Evolutionary conservation across 2,113 vertebrate species (phyloP).

Genomic region (Cephalopholis sonnerati): DNA sequence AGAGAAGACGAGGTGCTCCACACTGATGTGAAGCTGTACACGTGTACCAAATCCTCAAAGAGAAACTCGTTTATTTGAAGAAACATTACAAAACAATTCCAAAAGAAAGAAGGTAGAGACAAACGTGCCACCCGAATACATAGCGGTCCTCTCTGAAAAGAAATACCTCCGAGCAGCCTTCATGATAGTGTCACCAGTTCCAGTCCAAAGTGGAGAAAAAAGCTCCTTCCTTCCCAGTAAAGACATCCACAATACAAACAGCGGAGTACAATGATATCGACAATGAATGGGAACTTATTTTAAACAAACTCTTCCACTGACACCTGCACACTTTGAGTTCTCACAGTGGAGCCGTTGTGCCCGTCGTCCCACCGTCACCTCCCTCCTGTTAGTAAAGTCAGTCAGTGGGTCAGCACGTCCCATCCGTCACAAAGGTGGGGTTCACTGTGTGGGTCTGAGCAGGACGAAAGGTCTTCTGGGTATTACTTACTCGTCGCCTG

Average conservation of each 20-base stretch:
- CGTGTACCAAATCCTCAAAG: background rate
- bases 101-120: conserved; percentile 33
- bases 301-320: conserved; percentile 15
- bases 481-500: background rate
- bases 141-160: conserved; percentile 23
- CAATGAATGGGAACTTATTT: conserved; percentile 19
- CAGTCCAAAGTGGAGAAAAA: background rate
- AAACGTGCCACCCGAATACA: conserved; percentile 22
- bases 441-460: conserved; percentile 30
- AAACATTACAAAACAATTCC: conserved; percentile 73
- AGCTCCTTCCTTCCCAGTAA: background rate
- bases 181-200: conserved; percentile 18
- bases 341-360: background rate
- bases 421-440: conserved; percentile 25
- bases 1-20: background rate
- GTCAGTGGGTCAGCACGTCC: conserved; percentile 8
- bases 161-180: conserved; percentile 1
- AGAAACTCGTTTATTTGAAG: conserved; percentile 66
- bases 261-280: conserved; percentile 43
- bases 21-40: background rate
- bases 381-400: background rate
- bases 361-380: background rate
- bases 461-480: conserved; percentile 6
- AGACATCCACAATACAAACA: conserved; percentile 60
- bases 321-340: conserved; percentile 7